Evolutionary conservation across 1,140 invertebrate species (phyloP).

Genomic region (Rhopalosiphum padi): DNA sequence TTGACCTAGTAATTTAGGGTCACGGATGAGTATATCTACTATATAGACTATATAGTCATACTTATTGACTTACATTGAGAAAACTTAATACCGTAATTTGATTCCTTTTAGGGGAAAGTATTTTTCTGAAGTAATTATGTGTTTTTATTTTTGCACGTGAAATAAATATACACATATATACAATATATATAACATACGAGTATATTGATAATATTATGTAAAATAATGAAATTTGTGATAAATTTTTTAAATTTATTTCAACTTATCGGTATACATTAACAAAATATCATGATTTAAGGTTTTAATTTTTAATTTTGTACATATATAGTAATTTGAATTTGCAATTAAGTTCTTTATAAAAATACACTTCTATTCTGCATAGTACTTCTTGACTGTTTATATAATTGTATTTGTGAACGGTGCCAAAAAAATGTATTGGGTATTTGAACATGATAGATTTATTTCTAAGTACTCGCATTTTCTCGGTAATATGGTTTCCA

Average conservation of each 20-base stretch:
- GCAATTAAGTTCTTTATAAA: background rate
- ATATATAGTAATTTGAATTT: background rate
- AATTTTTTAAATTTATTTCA: background rate
- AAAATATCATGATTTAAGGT: background rate
- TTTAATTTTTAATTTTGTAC: background rate
- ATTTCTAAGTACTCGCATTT: background rate
- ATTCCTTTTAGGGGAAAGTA: background rate
- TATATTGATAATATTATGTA: background rate
- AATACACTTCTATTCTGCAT: background rate
- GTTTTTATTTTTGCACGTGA: background rate
- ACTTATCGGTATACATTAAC: background rate
- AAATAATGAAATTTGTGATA: background rate
- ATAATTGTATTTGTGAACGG: background rate
- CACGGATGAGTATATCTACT: constrained; percentile 11
- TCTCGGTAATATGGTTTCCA: constrained; percentile 19
- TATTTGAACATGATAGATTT: background rate
- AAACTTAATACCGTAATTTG: background rate
- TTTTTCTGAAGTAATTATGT: background rate
- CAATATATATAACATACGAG: background rate
- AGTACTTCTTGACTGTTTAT: background rate
- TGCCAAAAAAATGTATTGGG: background rate
- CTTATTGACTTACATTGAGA: background rate
- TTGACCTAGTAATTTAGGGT: background rate
- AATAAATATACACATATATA: background rate
- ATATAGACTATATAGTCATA: background rate